Percentiles rank a stretch among this genome's conserved stretches.
phyloP scores from a whole-genome alignment of 2,797 vertebrate species.

The Scleropages formosus region DNA sequence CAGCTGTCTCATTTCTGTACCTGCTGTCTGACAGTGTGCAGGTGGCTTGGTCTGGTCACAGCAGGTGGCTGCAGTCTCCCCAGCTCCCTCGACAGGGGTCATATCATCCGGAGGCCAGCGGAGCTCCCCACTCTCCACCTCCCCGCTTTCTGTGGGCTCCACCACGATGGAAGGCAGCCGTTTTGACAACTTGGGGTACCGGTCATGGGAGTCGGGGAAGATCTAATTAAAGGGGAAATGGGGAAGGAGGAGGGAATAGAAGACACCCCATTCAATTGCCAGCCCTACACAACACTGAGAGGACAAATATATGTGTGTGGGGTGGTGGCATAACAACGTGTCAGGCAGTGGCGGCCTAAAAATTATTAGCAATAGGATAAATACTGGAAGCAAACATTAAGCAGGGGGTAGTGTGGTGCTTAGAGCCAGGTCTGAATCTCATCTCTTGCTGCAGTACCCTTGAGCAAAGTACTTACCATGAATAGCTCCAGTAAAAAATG shows the following conservation, averaged over 20 bases:
- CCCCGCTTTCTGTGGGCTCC: conserved; percentile 76
- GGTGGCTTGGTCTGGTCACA: conserved; percentile 11
- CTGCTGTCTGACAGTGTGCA: conserved; percentile 18
- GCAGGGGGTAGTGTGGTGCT: not conserved
- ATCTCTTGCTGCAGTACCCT: no score
- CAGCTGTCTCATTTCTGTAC: not conserved
- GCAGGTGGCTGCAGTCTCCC: conserved; percentile 6
- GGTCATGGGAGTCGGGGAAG: conserved; percentile 49
- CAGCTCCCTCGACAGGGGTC: conserved; percentile 58
- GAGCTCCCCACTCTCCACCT: conserved; percentile 87
- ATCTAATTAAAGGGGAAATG: conserved; percentile 13
- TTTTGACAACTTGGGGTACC: conserved; percentile 83
- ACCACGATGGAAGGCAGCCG: conserved; percentile 86
- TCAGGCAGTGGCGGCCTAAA: no score
- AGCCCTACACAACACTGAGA: no score
- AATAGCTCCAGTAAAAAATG: no score
- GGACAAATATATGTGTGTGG: no score
- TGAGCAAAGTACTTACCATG: no score
- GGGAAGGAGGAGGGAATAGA: not conserved
- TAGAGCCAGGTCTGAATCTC: not conserved
- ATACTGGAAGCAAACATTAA: not conserved
- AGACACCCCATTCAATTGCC: not conserved
- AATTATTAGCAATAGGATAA: no score
- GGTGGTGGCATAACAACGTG: no score
- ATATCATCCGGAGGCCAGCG: conserved; percentile 86